Evolutionary conservation across 2,888 invertebrate genomes (phyloP), one percentile per base, ranked within the genome.

Genomic region (Dusona sp.): DNA sequence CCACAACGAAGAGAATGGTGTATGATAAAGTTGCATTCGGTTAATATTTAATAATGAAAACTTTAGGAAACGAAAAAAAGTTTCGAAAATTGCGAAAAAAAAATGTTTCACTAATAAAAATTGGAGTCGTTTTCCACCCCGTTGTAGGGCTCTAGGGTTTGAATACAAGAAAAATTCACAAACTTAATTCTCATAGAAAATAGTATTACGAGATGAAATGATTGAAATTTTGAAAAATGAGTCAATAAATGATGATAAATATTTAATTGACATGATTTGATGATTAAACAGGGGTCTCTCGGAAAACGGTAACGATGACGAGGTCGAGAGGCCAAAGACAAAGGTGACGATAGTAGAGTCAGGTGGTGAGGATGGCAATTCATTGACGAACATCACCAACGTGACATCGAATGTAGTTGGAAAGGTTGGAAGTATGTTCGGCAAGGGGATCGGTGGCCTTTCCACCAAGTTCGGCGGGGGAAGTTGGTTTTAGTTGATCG

Each of bases 361-460:
- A 89, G 89, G 91, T 78, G 96, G 97, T 83, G 96, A 96, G 92
- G 96, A 96, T 92, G 97, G 96, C 51, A 97, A 96, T 93, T 95
- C 96, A 90, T 96, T 97, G 33, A 96, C 97, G 57, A 98, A 97
- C 93, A 95, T 97, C 87, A 96, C 96, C 89, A 97, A 97, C 92
- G 97, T 97, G 36, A 97, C 97, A 57, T 97, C 97, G 88, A 97
- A 98, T 92, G 97, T 98, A 88, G 98, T 98, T 88, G 98, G 98
- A 80, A 96, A 97, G 95, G 97, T 98, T 92, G 98, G 98, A 91
- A 98, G 97, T 95, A 97, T 98, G 94, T 97, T 98, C 91, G 98
- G 98, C 78, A 98, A 98, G 93, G 97, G 98, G 90, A 97, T 98
- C 91, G 98, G 98, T 89, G 98, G 98, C 93, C 96, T 98, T 92